Percentiles rank a stretch among this genome's conserved stretches.
Evolutionary conservation across 1,140 invertebrate species (phyloP).

Genomic region (Trichoplusia ni): DNA sequence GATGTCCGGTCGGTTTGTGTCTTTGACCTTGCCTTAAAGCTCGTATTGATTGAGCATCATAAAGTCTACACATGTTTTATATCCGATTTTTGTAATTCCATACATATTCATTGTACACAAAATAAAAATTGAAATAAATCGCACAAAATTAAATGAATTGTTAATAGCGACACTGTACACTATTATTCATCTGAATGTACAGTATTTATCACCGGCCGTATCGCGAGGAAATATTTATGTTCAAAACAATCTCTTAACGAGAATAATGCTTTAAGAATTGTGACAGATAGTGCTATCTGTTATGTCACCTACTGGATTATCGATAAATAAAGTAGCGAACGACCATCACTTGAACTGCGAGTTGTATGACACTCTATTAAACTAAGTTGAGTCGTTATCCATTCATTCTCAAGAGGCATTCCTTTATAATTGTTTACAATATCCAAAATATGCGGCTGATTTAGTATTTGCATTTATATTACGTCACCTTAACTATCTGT

Average conservation of each 20-base stretch:
- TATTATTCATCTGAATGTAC: neutral
- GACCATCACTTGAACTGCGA: neutral
- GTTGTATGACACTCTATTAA: no score
- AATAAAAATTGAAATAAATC: no score
- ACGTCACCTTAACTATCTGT: conserved; percentile 23
- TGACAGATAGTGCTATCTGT: neutral
- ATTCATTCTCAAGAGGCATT: neutral
- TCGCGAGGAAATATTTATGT: neutral
- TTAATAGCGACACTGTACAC: no score
- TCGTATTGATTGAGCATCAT: neutral
- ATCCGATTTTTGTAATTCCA: no score
- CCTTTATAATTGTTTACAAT: neutral
- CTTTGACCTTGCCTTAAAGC: conserved; percentile 15
- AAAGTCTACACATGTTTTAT: no score
- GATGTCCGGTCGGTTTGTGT: conserved; percentile 30
- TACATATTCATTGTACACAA: no score
- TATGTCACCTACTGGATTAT: neutral
- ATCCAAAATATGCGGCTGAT: conserved; percentile 12
- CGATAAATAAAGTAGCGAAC: neutral
- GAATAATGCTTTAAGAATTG: neutral
- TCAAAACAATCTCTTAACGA: neutral
- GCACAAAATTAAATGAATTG: no score
- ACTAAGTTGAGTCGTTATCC: no score
- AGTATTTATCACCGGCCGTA: neutral
- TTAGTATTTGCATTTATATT: conserved; percentile 12